Evolutionary conservation across 2,113 vertebrate genomes (phyloP), one percentile per base, ranked within the genome.

Genomic region (Chionis minor): DNA sequence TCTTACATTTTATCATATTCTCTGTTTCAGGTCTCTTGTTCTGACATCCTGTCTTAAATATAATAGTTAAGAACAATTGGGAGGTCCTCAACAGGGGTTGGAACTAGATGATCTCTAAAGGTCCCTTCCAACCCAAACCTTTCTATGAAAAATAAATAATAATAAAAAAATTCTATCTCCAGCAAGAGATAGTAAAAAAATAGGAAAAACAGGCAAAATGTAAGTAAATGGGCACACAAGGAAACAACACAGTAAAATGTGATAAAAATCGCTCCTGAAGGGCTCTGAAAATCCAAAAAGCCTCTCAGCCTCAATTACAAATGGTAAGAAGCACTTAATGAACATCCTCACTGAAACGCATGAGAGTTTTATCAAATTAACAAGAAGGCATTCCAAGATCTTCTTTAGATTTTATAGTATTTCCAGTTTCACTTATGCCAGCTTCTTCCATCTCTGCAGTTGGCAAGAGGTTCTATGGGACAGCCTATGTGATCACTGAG

Each of bases 41-140:
- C n/a, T 56, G 28, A 61, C 10, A 56, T 2, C 3, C 14, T 75
- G 14, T 71, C 28, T 14, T 56, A 70, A 71, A 38, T 24, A 44
- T 17, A 86, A 14, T 3, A 59, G 14, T n/a, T 61, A 42, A 88
- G 11, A 78, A 12, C 20, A 74, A 24, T 1, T 40, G 26, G 26
- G 19, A 45, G 11, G 4, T 61, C 11, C 23, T 45, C 0, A 0
- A 4, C 5, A 33, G 11, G 16, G 12, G 1, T 3, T 73, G 27
- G 35, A 67, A 56, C 14, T 20, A 73, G 14, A n/a, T 62, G 20
- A 56, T 27, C 27, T 55, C 20, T 82, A 55, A 55, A 51, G 10
- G 8, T 44, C 19, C 12, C 5, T 80, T 86, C 52, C 26, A 70
- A 42, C 9, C 4, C 2, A 88, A 77, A 40, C 1, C 4, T 71